phyloP scores from a whole-genome alignment of 2,113 vertebrate species.

The Pollachius pollachius region DNA sequence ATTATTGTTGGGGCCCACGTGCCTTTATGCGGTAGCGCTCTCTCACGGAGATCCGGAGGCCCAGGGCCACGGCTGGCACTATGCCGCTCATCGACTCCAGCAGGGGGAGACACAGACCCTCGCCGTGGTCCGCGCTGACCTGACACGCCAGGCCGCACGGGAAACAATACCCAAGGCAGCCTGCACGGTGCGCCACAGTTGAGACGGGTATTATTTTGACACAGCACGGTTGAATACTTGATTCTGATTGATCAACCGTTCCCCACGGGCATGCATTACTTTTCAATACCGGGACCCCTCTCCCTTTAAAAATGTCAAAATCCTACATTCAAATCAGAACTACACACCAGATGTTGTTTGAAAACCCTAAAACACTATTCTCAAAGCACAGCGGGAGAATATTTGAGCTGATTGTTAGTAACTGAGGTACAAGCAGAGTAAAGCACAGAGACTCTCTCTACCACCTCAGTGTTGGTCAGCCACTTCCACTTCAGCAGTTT shows the following conservation, averaged over 20 bases:
- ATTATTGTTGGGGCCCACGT: too few species aligned
- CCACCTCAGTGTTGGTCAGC: too few species aligned
- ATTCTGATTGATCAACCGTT: neutral
- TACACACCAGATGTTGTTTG: too few species aligned
- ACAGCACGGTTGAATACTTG: neutral
- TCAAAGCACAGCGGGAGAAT: too few species aligned
- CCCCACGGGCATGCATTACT: neutral
- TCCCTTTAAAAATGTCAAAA: too few species aligned
- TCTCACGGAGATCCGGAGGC: constrained; percentile 46
- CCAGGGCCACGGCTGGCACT: constrained; percentile 27
- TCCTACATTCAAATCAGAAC: too few species aligned
- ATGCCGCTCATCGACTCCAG: constrained; percentile 21
- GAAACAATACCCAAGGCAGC: constrained; percentile 60
- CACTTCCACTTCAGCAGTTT: too few species aligned
- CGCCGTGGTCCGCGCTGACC: constrained; percentile 51
- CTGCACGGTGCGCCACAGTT: constrained; percentile 23
- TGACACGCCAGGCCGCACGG: constrained; percentile 51
- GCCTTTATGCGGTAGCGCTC: constrained; percentile 53
- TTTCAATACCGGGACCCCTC: too few species aligned
- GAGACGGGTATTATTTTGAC: neutral
- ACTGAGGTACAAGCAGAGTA: too few species aligned
- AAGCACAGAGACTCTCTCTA: too few species aligned
- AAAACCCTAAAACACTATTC: too few species aligned
- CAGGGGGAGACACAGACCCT: constrained; percentile 62
- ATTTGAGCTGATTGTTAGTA: too few species aligned